phyloP scores from a whole-genome alignment of 2,113 vertebrate species.

The Promerops cafer region DNA sequence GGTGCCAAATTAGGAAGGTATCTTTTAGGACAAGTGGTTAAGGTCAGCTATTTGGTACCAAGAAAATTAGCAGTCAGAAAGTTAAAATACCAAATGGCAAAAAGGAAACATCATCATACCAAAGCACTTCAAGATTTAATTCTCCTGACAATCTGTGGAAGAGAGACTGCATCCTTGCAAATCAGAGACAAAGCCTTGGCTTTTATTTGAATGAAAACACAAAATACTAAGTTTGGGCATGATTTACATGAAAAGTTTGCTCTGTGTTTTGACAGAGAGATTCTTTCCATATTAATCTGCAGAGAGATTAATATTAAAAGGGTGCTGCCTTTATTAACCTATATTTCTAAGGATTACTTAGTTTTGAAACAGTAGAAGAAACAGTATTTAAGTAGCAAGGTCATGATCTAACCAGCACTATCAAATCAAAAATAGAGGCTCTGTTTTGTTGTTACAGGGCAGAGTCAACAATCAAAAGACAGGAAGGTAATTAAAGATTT shows the following conservation, averaged over 20 bases:
- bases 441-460: slow-evolving; percentile 8
- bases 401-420: neutral
- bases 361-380: neutral
- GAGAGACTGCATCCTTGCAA: neutral
- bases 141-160: neutral
- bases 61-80: neutral
- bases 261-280: neutral
- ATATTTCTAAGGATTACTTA: neutral
- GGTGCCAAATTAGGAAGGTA: neutral
- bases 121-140: neutral
- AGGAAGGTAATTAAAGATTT: slow-evolving; percentile 44
- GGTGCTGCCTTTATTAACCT: neutral
- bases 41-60: neutral
- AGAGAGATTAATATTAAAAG: neutral
- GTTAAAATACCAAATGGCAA: neutral
- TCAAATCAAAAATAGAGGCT: neutral
- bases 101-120: neutral
- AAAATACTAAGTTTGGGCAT: neutral
- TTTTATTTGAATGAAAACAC: neutral
- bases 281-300: too few species aligned
- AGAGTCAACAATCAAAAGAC: slow-evolving; percentile 17
- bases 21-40: neutral
- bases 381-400: neutral
- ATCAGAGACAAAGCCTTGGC: neutral
- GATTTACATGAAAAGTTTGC: neutral